Evolutionary conservation across 2,113 vertebrate genomes (phyloP).

Genomic region (Hippolais icterina): DNA sequence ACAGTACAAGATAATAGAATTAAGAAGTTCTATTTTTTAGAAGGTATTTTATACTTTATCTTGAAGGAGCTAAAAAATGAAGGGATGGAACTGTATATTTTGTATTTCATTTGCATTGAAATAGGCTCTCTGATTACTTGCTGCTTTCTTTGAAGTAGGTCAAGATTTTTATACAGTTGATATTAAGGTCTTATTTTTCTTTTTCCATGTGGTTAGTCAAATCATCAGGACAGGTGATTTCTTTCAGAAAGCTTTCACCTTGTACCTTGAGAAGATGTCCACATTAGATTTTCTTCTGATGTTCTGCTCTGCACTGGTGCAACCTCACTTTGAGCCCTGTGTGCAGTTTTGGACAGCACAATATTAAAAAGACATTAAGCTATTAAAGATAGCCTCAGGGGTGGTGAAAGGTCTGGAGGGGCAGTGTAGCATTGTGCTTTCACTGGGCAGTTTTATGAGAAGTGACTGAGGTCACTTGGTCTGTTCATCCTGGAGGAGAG

Average conservation of each 20-base stretch:
- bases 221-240: background rate
- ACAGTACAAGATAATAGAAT: background rate
- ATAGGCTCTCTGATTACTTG: background rate
- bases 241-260: background rate
- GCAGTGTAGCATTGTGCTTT: no score
- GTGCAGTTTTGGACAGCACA: background rate
- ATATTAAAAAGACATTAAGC: background rate
- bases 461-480: background rate
- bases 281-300: background rate
- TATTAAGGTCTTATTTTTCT: background rate
- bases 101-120: background rate
- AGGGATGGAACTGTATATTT: background rate
- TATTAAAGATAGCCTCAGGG: background rate
- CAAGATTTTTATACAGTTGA: background rate
- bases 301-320: background rate
- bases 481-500: background rate
- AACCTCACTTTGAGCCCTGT: background rate
- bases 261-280: background rate
- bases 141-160: background rate
- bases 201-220: background rate
- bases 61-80: background rate
- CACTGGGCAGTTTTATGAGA: background rate
- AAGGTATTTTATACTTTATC: background rate
- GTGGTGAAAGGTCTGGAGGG: background rate
- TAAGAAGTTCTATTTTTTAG: background rate